A percentile compares a stretch with the other conserved stretches of the same genome.
Conservation (phyloP, 2,888 invertebrate species). For the Microctonus hyperodae region DNA sequence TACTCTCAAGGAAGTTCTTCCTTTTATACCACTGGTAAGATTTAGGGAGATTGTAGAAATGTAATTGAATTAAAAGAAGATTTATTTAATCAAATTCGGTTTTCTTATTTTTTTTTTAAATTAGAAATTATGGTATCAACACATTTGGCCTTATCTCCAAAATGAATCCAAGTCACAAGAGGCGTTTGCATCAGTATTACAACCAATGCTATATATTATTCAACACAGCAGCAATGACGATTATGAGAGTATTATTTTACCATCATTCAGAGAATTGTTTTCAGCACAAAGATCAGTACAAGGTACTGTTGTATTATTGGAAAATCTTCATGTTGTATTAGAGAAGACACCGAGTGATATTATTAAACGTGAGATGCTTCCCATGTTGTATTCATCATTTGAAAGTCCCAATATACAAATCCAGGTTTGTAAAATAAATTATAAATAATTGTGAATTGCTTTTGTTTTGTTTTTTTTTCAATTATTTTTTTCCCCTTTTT, state of each 20-base stretch:
- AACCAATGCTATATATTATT: conserved; percentile 83
- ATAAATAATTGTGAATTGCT: background rate
- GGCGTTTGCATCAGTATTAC: conserved; percentile 84
- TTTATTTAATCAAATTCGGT: no score
- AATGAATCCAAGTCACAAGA: conserved; percentile 86
- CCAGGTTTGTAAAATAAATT: conserved; percentile 70
- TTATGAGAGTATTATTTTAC: conserved; percentile 81
- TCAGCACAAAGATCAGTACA: conserved; percentile 81
- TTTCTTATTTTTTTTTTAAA: background rate
- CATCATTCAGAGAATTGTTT: conserved; percentile 80
- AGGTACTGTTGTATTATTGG: conserved; percentile 86
- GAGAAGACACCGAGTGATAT: conserved; percentile 86
- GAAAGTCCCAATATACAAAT: conserved; percentile 90
- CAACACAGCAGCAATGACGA: conserved; percentile 81
- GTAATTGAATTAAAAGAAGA: background rate
- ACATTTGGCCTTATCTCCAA: conserved; percentile 89
- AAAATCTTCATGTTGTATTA: conserved; percentile 87
- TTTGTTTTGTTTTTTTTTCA: background rate
- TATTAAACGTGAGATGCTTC: conserved; percentile 81
- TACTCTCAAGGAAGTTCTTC: conserved; percentile 85
- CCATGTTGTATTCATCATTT: conserved; percentile 85
- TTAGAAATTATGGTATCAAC: conserved; percentile 95
- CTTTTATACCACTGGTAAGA: conserved; percentile 89
- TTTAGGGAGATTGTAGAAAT: conserved; percentile 42
- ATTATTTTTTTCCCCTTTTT: background rate